phyloP scores from a whole-genome alignment of 2,113 vertebrate species.

The Holacanthus passer region DNA sequence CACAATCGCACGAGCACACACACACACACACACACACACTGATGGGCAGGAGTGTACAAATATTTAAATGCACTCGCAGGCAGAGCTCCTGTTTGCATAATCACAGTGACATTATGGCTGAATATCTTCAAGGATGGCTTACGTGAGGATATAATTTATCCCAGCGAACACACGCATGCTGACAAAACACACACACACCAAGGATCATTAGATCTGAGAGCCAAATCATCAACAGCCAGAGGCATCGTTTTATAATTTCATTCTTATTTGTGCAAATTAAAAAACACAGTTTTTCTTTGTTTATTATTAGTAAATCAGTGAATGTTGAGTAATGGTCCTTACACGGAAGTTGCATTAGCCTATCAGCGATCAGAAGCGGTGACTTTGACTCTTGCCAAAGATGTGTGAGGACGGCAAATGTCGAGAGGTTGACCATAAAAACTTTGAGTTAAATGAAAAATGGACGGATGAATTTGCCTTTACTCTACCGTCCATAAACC shows the following conservation, averaged over 20 bases:
- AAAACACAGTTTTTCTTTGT: not conserved
- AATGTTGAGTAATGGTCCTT: too few relatives aligned
- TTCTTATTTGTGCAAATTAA: slow-evolving; percentile 19
- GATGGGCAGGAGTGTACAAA: slow-evolving; percentile 16
- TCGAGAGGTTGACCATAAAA: too few relatives aligned
- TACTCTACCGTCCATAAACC: too few relatives aligned
- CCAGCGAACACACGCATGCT: not conserved
- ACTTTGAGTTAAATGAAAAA: too few relatives aligned
- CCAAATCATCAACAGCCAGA: slow-evolving; percentile 26
- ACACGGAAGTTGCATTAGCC: too few relatives aligned
- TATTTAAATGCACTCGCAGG: slow-evolving; percentile 36
- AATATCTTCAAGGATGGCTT: slow-evolving; percentile 16
- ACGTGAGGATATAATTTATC: slow-evolving; percentile 14
- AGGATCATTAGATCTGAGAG: not conserved
- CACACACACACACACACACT: slow-evolving; percentile 4
- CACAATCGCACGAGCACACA: not conserved
- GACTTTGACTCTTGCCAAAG: too few relatives aligned
- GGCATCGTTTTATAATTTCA: slow-evolving; percentile 20
- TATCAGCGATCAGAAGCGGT: too few relatives aligned
- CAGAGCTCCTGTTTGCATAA: slow-evolving; percentile 41
- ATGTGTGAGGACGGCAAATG: too few relatives aligned
- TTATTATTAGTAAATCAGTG: too few relatives aligned
- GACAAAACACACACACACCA: not conserved
- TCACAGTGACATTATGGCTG: slow-evolving; percentile 19
- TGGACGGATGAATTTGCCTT: too few relatives aligned